Conservation (phyloP, 2,888 invertebrate genomes). For the Cantharis nigra region DNA sequence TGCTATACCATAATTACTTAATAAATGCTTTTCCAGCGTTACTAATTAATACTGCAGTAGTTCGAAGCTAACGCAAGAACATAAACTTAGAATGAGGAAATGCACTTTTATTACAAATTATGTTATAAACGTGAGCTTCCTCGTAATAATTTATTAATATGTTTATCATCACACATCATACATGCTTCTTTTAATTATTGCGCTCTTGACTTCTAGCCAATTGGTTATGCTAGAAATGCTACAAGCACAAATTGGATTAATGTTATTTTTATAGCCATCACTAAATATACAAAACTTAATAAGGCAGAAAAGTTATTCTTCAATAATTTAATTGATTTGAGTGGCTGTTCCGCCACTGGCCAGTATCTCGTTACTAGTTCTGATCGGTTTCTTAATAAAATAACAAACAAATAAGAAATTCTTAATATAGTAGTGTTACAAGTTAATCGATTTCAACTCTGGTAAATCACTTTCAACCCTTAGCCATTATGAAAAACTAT, state of each 20-base stretch:
- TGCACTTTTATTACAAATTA: not conserved
- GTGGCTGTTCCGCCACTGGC: too few species aligned
- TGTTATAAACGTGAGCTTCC: not conserved
- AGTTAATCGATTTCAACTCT: too few species aligned
- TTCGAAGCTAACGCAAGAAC: not conserved
- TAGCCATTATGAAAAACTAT: too few species aligned
- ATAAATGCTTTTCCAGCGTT: slow-evolving; percentile 20
- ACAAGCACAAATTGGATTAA: not conserved
- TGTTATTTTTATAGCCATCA: too few species aligned
- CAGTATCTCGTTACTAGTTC: too few species aligned
- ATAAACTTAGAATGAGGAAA: not conserved
- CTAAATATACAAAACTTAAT: too few species aligned
- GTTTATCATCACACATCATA: not conserved
- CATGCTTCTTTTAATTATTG: not conserved
- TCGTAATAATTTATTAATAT: not conserved
- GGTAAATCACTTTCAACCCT: too few species aligned
- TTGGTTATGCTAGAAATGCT: not conserved
- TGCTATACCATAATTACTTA: slow-evolving; percentile 25
- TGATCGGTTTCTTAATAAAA: too few species aligned
- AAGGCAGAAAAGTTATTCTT: too few species aligned
- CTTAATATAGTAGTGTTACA: too few species aligned
- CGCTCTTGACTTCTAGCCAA: not conserved
- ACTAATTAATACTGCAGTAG: slow-evolving; percentile 14
- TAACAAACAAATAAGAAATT: too few species aligned
- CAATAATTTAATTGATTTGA: too few species aligned